A percentile compares a stretch with the other conserved stretches of the same genome.
phyloP scores from a whole-genome alignment of 2,113 vertebrate species.

The Irena cyanogastra region DNA sequence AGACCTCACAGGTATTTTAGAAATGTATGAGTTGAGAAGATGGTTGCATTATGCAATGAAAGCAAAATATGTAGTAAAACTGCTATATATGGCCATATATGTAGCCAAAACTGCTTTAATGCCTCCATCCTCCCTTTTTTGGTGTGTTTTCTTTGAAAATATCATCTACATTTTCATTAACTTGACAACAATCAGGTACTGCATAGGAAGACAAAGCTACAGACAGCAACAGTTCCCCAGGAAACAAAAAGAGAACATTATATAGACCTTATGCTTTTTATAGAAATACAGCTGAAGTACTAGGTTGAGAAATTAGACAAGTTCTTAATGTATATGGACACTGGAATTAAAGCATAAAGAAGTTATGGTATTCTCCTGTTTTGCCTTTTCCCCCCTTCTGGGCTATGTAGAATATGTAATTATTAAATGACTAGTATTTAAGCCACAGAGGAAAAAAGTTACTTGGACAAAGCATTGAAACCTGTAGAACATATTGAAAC shows the following conservation, averaged over 20 bases:
- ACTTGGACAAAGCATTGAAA: not conserved
- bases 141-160: not conserved
- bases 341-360: not conserved
- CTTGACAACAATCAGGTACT: not conserved
- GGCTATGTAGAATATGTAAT: not conserved
- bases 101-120: not conserved
- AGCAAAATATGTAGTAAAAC: not conserved
- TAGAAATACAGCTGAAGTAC: not conserved
- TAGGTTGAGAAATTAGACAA: not conserved
- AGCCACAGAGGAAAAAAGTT: not conserved
- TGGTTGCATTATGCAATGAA: not conserved
- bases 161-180: not conserved
- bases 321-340: not conserved
- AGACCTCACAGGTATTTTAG: not conserved
- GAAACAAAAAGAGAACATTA: not conserved
- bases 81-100: not conserved
- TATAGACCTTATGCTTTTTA: not conserved
- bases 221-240: not conserved
- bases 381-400: not conserved
- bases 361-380: not conserved
- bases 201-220: not conserved
- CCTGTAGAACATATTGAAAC: not conserved
- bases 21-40: not conserved
- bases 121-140: accelerated
- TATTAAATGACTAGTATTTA: not conserved